Conservation (phyloP, 2,797 vertebrate species). For the Xiphophorus birchmanni region DNA sequence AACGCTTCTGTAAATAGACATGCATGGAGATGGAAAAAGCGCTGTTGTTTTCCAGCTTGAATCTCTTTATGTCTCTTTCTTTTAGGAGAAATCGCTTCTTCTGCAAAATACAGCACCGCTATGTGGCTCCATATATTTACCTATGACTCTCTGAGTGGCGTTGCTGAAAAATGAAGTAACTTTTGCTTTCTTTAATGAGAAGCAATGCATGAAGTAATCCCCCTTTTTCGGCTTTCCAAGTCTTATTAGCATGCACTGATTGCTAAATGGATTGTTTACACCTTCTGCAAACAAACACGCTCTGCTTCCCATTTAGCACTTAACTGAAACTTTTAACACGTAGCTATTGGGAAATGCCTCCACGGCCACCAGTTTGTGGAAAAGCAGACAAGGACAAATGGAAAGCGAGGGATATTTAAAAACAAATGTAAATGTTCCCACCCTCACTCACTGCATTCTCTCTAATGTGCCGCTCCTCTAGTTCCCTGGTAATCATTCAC, state of each 20-base stretch:
- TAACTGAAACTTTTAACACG: slow-evolving; percentile 39
- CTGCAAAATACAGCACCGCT: slow-evolving; percentile 35
- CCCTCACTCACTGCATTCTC: slow-evolving; percentile 4
- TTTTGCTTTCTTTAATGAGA: slow-evolving; percentile 63
- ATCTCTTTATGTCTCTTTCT: not conserved
- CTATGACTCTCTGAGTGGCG: slow-evolving; percentile 54
- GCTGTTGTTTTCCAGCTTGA: not conserved
- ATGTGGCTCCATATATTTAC: slow-evolving; percentile 41
- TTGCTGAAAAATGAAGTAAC: slow-evolving; percentile 57
- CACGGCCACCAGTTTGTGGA: slow-evolving; percentile 21
- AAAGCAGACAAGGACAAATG: slow-evolving; percentile 8
- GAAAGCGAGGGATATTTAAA: slow-evolving; percentile 23
- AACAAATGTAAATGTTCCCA: slow-evolving; percentile 35
- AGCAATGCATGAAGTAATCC: slow-evolving; percentile 40
- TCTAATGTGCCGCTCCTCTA: slow-evolving; percentile 7
- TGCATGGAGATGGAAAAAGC: not conserved
- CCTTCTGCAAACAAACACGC: slow-evolving; percentile 45
- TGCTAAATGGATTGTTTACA: slow-evolving; percentile 59
- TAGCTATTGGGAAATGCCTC: slow-evolving; percentile 23
- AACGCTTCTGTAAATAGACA: not conserved
- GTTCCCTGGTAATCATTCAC: slow-evolving; percentile 19
- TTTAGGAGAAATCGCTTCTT: not conserved
- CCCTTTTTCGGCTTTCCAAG: slow-evolving; percentile 37
- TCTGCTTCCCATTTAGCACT: slow-evolving; percentile 40
- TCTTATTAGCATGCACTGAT: slow-evolving; percentile 53